Percentiles rank a stretch among this genome's conserved stretches.
These are phyloP conservation scores for Drosophila lacicola DNA, from an alignment of 2,888 invertebrate species.

Conservation along the genomic window DNA sequence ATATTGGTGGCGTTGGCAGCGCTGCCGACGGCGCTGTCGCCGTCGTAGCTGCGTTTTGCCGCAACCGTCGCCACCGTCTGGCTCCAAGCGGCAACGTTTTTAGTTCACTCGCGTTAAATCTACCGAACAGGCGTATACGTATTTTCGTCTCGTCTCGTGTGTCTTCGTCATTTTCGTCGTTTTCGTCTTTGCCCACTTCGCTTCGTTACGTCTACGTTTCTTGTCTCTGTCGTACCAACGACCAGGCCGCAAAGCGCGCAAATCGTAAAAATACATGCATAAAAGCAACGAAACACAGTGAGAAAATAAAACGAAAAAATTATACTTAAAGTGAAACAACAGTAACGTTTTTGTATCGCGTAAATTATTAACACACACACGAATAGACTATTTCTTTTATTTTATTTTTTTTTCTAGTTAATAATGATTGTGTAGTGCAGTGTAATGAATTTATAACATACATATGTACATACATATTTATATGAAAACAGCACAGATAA, in stretches of 20 bases:
- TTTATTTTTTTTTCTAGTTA: slow-evolving; percentile 30
- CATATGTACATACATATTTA: neutral
- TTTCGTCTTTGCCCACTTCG: slow-evolving; percentile 48
- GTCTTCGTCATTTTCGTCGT: slow-evolving; percentile 33
- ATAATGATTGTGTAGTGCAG: slow-evolving; percentile 28
- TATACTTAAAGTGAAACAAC: slow-evolving; percentile 46
- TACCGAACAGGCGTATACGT: slow-evolving; percentile 78
- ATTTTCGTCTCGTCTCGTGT: slow-evolving; percentile 54
- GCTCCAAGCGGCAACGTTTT: slow-evolving; percentile 53
- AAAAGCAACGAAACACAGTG: slow-evolving; percentile 49
- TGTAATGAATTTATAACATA: slow-evolving; percentile 23
- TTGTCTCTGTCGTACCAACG: slow-evolving; percentile 11
- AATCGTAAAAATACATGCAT: slow-evolving; percentile 51
- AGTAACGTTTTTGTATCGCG: slow-evolving; percentile 27
- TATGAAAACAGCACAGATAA: neutral
- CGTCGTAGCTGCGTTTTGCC: slow-evolving; percentile 52
- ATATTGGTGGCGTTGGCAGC: slow-evolving; percentile 23
- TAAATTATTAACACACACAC: slow-evolving; percentile 13
- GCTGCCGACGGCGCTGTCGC: slow-evolving; percentile 33
- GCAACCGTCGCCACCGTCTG: slow-evolving; percentile 18
- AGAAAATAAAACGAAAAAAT: slow-evolving; percentile 42
- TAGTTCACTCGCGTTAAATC: slow-evolving; percentile 79
- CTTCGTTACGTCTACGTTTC: slow-evolving; percentile 44
- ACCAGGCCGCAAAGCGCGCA: slow-evolving; percentile 37
- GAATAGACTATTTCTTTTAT: neutral